Percentiles rank a stretch among this genome's conserved stretches.
Conservation (phyloP, 2,888 invertebrate genomes). For the Incurvaria masculella region DNA sequence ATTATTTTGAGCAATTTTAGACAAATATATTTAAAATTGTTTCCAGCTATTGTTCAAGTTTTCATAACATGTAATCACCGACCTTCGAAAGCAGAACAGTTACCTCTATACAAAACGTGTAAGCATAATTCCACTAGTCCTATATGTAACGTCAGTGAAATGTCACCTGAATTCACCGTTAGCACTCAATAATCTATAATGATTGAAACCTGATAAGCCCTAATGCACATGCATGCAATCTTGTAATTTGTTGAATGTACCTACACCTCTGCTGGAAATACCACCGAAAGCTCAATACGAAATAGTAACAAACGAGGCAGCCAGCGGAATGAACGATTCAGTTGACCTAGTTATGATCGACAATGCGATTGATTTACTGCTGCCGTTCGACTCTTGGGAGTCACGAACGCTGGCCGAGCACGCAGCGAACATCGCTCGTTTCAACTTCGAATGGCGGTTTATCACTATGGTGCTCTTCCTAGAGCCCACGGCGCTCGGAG, state of each 20-base stretch:
- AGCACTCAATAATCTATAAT: too few relatives aligned
- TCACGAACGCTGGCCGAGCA: slow-evolving; percentile 20
- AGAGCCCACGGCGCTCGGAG: slow-evolving; percentile 26
- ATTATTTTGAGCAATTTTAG: too few relatives aligned
- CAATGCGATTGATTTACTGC: not conserved
- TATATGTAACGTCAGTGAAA: too few relatives aligned
- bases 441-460: slow-evolving; percentile 33
- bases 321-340: not conserved
- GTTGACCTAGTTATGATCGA: not conserved
- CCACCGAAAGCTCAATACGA: not conserved
- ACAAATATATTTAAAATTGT: too few relatives aligned
- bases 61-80: too few relatives aligned
- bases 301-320: not conserved
- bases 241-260: not conserved
- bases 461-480: slow-evolving; percentile 33
- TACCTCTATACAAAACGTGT: too few relatives aligned
- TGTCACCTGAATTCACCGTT: too few relatives aligned
- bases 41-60: too few relatives aligned
- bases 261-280: not conserved
- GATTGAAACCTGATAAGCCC: not conserved
- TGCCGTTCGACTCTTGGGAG: not conserved
- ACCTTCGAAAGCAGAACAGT: too few relatives aligned
- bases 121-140: too few relatives aligned
- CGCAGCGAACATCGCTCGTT: slow-evolving; percentile 30
- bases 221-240: not conserved